Conservation (phyloP, 2,113 vertebrate species). For the Cyphomyrus discorhynchus region DNA sequence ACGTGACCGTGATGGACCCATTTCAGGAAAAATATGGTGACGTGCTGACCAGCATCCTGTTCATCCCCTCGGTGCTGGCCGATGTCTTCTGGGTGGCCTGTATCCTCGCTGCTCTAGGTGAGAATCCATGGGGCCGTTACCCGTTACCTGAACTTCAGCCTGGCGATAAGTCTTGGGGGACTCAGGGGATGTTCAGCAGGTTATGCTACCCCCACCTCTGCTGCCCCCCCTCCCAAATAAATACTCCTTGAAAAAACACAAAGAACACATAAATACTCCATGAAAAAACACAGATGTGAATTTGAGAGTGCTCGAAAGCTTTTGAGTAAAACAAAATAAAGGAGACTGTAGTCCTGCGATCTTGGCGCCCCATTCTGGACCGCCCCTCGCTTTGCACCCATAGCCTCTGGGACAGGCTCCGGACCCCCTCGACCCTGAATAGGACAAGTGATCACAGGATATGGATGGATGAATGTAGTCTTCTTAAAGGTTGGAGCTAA, state of each 20-base stretch:
- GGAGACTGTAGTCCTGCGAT: no score
- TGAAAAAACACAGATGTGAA: background rate
- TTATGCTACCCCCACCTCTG: background rate
- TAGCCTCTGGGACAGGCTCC: no score
- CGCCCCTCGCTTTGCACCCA: no score
- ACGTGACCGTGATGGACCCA: slow-evolving; percentile 68
- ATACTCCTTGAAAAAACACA: background rate
- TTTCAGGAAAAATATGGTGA: slow-evolving; percentile 68
- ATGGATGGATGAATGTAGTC: background rate
- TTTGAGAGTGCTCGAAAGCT: background rate
- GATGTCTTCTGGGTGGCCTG: slow-evolving; percentile 73
- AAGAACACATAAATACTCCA: background rate
- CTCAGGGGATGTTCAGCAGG: background rate
- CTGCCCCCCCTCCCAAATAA: background rate
- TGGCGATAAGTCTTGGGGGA: background rate
- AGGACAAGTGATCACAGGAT: no score
- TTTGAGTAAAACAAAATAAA: background rate
- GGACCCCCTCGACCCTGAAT: no score
- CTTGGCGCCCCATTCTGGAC: no score
- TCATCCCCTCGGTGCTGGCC: slow-evolving; percentile 60
- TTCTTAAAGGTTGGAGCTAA: background rate
- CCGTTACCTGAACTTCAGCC: background rate
- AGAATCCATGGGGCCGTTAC: background rate
- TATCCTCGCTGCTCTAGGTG: slow-evolving; percentile 71
- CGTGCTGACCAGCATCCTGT: slow-evolving; percentile 52